Percentiles rank a stretch among this genome's conserved stretches.
Evolutionary conservation across 1,140 invertebrate genomes (phyloP).

Genomic region (Zaprionus ornatus): DNA sequence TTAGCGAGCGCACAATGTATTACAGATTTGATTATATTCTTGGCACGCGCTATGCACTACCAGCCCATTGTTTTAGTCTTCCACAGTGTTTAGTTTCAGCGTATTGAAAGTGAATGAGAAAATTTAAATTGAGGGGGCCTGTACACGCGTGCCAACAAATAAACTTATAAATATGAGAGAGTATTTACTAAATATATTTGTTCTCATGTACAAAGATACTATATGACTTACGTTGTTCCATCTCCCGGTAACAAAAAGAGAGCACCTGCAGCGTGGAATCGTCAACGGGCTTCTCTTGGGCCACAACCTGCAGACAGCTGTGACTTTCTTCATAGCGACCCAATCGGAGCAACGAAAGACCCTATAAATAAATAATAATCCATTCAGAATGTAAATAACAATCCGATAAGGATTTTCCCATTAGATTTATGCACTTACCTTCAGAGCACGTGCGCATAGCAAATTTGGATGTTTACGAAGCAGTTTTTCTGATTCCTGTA

Average conservation of each 20-base stretch:
- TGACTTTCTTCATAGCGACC: constrained; percentile 92
- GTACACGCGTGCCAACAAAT: constrained; percentile 71
- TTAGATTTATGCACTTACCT: constrained; percentile 82
- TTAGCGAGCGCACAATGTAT: constrained; percentile 9
- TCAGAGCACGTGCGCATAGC: constrained; percentile 95
- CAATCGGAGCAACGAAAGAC: constrained; percentile 93
- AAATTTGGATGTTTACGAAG: constrained; percentile 96
- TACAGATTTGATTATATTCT: constrained; percentile 33
- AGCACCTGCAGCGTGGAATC: constrained; percentile 98
- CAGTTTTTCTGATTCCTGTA: constrained; percentile 98
- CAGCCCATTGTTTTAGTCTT: constrained; percentile 16
- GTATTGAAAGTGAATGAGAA: constrained; percentile 56
- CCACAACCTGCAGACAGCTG: constrained; percentile 90
- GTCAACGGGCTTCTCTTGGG: constrained; percentile 92
- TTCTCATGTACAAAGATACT: background rate
- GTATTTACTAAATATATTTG: constrained; percentile 20
- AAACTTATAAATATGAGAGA: constrained; percentile 65
- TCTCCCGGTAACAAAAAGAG: constrained; percentile 96
- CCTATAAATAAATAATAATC: constrained; percentile 70
- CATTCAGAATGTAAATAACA: background rate
- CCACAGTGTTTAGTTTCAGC: constrained; percentile 25
- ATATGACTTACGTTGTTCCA: constrained; percentile 90
- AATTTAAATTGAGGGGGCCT: constrained; percentile 60
- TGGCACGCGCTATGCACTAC: constrained; percentile 52
- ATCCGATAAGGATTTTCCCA: background rate